These are phyloP conservation scores for Numenius phaeopus DNA, from an alignment of 2,797 vertebrate genomes.

Conservation along the genomic window DNA sequence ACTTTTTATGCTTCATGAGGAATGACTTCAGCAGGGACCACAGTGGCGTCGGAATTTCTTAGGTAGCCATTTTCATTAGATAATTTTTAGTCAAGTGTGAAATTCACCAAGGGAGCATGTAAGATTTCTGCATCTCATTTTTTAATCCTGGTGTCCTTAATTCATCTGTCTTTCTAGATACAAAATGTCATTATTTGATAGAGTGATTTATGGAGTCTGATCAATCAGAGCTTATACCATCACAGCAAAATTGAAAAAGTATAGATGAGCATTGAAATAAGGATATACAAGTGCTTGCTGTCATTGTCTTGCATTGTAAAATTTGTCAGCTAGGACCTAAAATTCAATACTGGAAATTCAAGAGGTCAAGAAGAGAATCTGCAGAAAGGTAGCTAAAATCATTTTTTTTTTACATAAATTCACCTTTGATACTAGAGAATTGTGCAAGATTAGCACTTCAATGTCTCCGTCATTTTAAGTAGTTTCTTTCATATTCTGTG, in stretches of 20 bases:
- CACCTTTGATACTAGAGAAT: constrained; percentile 13
- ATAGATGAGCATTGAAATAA: not conserved
- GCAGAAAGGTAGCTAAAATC: not conserved
- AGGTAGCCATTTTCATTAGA: not conserved
- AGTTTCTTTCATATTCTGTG: constrained; percentile 9
- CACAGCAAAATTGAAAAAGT: not conserved
- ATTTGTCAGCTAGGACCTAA: not conserved
- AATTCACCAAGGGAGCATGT: not conserved
- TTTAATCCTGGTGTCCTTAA: not conserved
- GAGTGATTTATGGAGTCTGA: constrained; percentile 7
- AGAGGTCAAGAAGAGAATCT: not conserved
- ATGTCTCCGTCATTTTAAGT: constrained; percentile 16
- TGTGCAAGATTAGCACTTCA: constrained; percentile 1
- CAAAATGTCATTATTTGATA: constrained; percentile 5
- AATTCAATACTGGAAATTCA: not conserved
- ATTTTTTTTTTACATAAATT: constrained; percentile 42
- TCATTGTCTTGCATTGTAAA: not conserved
- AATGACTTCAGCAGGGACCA: not conserved
- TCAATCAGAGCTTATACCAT: not conserved
- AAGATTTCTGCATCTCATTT: not conserved
- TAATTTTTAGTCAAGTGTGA: not conserved
- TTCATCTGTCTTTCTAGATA: constrained; percentile 7
- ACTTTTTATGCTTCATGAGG: not conserved
- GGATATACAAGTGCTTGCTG: not conserved
- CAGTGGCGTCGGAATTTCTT: not conserved